Evolutionary conservation across 2,888 invertebrate species (phyloP).

Genomic region (Anoncus sp.): DNA sequence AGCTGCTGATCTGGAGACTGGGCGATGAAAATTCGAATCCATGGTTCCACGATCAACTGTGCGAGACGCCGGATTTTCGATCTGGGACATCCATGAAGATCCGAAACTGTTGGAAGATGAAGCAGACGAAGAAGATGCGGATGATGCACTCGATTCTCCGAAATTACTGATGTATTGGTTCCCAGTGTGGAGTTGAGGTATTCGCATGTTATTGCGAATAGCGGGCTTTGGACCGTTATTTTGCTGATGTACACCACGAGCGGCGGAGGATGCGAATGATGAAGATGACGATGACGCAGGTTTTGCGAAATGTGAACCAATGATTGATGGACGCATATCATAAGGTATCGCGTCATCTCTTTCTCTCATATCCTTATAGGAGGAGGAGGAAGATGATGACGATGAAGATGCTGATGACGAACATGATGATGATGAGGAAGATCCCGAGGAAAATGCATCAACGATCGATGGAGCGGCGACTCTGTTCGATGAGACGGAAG

Average conservation of each 20-base stretch:
- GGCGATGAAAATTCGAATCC: too few relatives aligned
- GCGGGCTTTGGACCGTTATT: not conserved
- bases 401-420: not conserved
- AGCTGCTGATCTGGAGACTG: not conserved
- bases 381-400: not conserved
- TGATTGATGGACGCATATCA: too few relatives aligned
- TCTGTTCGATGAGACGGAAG: not conserved
- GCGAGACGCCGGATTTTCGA: too few relatives aligned
- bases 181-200: not conserved
- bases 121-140: constrained; percentile 1
- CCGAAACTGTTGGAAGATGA: not conserved
- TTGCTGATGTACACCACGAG: not conserved
- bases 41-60: too few relatives aligned
- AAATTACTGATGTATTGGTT: not conserved
- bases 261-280: not conserved
- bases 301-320: too few relatives aligned
- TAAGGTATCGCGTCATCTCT: too few relatives aligned
- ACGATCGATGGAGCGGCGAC: not conserved
- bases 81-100: too few relatives aligned
- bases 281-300: not conserved
- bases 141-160: not conserved
- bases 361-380: not conserved
- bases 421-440: not conserved
- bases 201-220: not conserved
- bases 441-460: not conserved